phyloP scores from a whole-genome alignment of 2,797 vertebrate genomes.

The Ctenopoma multispine region DNA sequence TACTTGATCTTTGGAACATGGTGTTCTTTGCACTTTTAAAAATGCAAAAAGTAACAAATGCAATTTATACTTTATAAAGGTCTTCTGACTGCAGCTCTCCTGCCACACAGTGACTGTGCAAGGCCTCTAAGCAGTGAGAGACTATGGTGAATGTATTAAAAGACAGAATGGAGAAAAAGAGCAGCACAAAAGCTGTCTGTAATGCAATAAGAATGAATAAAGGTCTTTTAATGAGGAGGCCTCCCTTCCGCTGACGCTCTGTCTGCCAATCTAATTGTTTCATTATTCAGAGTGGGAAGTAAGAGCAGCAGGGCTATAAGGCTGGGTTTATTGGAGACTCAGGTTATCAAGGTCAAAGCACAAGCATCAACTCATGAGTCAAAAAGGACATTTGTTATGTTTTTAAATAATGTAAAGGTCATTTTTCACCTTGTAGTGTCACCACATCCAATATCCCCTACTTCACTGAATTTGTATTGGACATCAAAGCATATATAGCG shows the following conservation, averaged over 20 bases:
- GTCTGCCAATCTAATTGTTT: conserved; percentile 72
- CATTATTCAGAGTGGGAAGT: conserved; percentile 68
- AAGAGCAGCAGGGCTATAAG: conserved; percentile 52
- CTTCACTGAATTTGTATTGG: background rate
- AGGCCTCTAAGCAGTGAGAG: conserved; percentile 33
- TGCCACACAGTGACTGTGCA: conserved; percentile 10
- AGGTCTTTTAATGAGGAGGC: conserved; percentile 72
- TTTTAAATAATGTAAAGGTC: conserved; percentile 37
- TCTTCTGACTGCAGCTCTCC: conserved; percentile 9
- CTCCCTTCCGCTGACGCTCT: conserved; percentile 40
- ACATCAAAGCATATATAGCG: background rate
- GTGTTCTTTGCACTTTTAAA: conserved; percentile 8
- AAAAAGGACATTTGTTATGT: conserved; percentile 30
- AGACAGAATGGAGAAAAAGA: conserved; percentile 46
- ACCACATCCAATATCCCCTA: background rate
- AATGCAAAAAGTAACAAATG: background rate
- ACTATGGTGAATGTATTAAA: conserved; percentile 51
- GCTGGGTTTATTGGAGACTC: conserved; percentile 48
- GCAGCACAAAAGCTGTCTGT: conserved; percentile 77
- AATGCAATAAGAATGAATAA: conserved; percentile 81
- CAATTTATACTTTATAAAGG: background rate
- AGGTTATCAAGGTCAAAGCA: conserved; percentile 60
- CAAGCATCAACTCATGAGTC: conserved; percentile 54
- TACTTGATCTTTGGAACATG: background rate
- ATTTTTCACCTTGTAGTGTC: background rate